Evolutionary conservation across 37 sponge, comb jelly and placozoan species (phyloP).

Genomic region (Geodia barretti): DNA sequence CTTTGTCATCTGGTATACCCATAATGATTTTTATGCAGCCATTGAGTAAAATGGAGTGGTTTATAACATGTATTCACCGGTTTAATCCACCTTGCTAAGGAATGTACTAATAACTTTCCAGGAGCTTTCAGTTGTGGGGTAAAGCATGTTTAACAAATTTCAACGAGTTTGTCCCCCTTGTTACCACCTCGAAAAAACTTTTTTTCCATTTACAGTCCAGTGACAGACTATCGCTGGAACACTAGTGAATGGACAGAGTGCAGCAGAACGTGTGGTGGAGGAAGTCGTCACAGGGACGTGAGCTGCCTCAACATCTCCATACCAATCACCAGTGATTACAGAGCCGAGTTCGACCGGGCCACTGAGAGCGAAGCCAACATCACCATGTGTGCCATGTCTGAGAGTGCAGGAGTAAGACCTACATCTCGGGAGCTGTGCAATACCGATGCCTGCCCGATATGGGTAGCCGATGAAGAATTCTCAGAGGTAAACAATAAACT

Average conservation of each 20-base stretch:
- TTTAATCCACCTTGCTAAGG: too few relatives aligned
- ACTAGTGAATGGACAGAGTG: conserved; percentile 8
- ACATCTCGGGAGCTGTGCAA: not conserved
- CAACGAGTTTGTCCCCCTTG: too few relatives aligned
- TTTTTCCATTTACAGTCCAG: not conserved
- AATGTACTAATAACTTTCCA: too few relatives aligned
- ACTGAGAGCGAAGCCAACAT: not conserved
- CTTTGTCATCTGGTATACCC: not conserved
- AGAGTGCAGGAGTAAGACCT: not conserved
- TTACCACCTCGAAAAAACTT: too few relatives aligned
- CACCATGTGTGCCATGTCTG: not conserved
- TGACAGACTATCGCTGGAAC: not conserved
- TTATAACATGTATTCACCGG: too few relatives aligned
- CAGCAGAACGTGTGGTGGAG: conserved; percentile 27
- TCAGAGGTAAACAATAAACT: not conserved
- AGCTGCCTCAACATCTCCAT: not conserved
- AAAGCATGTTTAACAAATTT: too few relatives aligned
- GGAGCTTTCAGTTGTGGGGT: too few relatives aligned
- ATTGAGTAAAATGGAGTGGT: not conserved
- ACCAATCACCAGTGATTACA: not conserved
- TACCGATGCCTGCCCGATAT: not conserved
- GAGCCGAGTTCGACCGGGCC: not conserved
- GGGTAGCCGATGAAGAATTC: not conserved
- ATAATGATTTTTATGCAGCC: too few relatives aligned
- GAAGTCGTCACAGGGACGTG: not conserved